Percentiles rank a stretch among this genome's conserved stretches.
phyloP scores from a whole-genome alignment of 2,888 invertebrate species.

The Pachycephus smyrnensis region DNA sequence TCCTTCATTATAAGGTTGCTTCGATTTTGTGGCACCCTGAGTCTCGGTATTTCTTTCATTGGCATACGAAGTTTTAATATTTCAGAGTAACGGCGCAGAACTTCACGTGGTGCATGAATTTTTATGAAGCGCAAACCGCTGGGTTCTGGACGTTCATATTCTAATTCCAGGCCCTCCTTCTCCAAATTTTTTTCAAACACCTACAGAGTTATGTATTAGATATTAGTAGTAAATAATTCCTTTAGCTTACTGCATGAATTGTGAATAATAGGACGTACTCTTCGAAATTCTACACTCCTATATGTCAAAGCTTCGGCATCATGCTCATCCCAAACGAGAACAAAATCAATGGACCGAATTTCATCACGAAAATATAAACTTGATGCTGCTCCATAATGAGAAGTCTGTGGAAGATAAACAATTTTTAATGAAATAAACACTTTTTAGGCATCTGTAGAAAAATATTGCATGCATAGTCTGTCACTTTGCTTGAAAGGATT shows the following conservation, averaged over 20 bases:
- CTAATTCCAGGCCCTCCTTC: conserved; percentile 80
- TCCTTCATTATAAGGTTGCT: conserved; percentile 72
- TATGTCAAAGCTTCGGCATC: conserved; percentile 69
- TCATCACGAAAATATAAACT: conserved; percentile 78
- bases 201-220: conserved; percentile 31
- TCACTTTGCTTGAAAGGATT: not conserved
- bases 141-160: conserved; percentile 75
- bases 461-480: not conserved
- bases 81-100: conserved; percentile 89
- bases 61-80: conserved; percentile 93
- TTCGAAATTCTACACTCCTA: conserved; percentile 44
- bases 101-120: conserved; percentile 87
- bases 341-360: conserved; percentile 80
- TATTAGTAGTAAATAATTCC: not conserved
- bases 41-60: conserved; percentile 86
- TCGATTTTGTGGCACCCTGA: conserved; percentile 74
- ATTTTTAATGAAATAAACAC: not conserved
- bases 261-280: conserved; percentile 33
- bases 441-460: not conserved
- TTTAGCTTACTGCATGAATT: not conserved
- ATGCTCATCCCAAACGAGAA: conserved; percentile 80
- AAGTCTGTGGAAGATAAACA: conserved; percentile 28
- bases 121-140: conserved; percentile 85
- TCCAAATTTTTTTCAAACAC: conserved; percentile 80
- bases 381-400: conserved; percentile 38